These are phyloP conservation scores for Syngnathus floridae DNA, from an alignment of 2,113 vertebrate genomes.

Conservation along the genomic window DNA sequence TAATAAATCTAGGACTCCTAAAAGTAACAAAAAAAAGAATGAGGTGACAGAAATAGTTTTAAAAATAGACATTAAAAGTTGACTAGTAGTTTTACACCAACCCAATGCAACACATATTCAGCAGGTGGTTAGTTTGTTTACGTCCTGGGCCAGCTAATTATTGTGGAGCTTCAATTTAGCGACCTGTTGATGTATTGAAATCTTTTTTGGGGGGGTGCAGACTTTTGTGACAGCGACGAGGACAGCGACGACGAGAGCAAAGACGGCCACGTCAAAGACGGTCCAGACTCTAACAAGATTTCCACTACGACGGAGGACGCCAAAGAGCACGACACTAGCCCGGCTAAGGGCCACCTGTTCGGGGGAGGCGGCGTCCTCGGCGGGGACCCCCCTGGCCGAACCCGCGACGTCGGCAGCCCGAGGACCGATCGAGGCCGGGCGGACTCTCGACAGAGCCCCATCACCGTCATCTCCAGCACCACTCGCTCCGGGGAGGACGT, in stretches of 20 bases:
- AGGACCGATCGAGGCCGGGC: slow-evolving; percentile 80
- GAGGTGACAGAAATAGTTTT: no score
- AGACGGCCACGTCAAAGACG: slow-evolving; percentile 79
- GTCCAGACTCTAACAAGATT: slow-evolving; percentile 82
- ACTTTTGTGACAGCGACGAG: slow-evolving; percentile 88
- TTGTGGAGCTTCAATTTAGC: no score
- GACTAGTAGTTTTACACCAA: neutral
- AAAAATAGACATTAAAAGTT: neutral
- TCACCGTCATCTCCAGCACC: slow-evolving; percentile 86
- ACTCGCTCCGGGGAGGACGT: slow-evolving; percentile 81
- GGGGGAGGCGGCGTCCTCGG: slow-evolving; percentile 45
- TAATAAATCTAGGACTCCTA: neutral
- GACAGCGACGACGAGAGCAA: slow-evolving; percentile 93
- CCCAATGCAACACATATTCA: neutral
- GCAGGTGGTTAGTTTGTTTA: neutral
- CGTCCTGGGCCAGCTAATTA: neutral
- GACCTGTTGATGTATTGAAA: neutral
- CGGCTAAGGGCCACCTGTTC: slow-evolving; percentile 67
- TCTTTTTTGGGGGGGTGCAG: slow-evolving; percentile 49
- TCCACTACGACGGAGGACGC: slow-evolving; percentile 83
- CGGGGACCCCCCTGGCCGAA: slow-evolving; percentile 58
- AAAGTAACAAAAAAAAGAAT: neutral
- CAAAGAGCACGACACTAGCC: slow-evolving; percentile 77
- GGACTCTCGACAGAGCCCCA: slow-evolving; percentile 87
- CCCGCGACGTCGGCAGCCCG: slow-evolving; percentile 63